Evolutionary conservation across 2,113 vertebrate genomes (phyloP), one percentile per base, ranked within the genome.

Genomic region (Columbina picui): DNA sequence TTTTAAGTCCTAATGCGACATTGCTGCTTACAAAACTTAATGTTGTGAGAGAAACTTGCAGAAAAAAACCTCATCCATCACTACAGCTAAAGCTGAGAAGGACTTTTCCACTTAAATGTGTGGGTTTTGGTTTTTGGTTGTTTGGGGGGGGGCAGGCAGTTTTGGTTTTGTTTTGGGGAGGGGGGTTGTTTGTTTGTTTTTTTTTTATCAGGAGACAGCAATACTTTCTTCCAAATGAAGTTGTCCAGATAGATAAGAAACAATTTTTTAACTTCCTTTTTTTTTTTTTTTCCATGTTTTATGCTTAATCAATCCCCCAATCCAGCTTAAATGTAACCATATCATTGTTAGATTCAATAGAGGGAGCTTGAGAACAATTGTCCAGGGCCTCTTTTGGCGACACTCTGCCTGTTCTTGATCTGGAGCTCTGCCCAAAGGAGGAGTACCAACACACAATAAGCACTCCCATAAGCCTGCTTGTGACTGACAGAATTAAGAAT

Each of bases 11-110:
- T 93, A 86, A 88, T 53, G 50, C 1, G 14, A 61, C 50, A 41
- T 70, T 74, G 56, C 32, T 79, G 61, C 20, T 39, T 75, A 80
- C 53, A 70, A 95, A 92, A 93, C 78, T 87, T 87, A 92, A 84
- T 77, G 71, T 21, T 64, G n/a, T 39, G 39, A 90, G 69, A 94
- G 32, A 73, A 90, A 77, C 18, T 12, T 64, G 57, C 34, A 79
- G 43, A 76, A 96, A 82, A 21, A 76, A 91, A 94, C 71, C 56
- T 81, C 68, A 95, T 68, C n/a, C 49, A 90, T 93, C 70, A 76
- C 14, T 64, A n/a, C n/a, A 93, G 43, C 29, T 68, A 81, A 47
- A 67, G 22, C 15, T 47, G 16, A 14, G 53, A 68, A 89, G 27
- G 29, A 17, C 9, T 45, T 80, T 83, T 71, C 21, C 7, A 30